Evolutionary conservation across 2,113 vertebrate genomes (phyloP).

Genomic region (Chionomys nivalis): DNA sequence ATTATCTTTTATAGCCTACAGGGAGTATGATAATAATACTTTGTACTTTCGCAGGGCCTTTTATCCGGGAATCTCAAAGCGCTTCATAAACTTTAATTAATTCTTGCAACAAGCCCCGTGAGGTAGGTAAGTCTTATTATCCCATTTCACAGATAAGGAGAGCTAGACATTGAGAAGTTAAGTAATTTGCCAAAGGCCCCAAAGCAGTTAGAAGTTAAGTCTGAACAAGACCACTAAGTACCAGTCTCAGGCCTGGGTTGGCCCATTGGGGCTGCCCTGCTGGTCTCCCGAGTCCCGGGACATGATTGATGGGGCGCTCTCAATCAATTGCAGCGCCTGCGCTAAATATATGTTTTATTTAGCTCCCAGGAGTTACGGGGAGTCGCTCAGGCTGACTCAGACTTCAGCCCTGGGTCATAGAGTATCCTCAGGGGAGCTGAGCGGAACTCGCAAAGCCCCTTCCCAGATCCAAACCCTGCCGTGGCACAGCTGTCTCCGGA

Average conservation of each 20-base stretch:
- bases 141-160: conserved; percentile 80
- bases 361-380: conserved; percentile 8
- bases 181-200: conserved; percentile 74
- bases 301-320: background rate
- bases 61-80: conserved; percentile 80
- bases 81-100: conserved; percentile 82
- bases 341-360: conserved; percentile 20
- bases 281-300: background rate
- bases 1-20: conserved; percentile 77
- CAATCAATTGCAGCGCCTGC: accelerated
- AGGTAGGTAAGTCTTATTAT: conserved; percentile 78
- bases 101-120: conserved; percentile 80
- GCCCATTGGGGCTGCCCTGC: background rate
- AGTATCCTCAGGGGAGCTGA: conserved; percentile 74
- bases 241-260: background rate
- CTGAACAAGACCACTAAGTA: conserved; percentile 66
- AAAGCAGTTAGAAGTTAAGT: conserved; percentile 69
- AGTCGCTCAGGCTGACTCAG: conserved; percentile 80
- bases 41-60: conserved; percentile 69
- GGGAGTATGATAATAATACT: conserved; percentile 78
- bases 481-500: background rate
- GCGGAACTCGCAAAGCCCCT: conserved; percentile 76
- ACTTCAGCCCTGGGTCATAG: conserved; percentile 77
- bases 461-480: conserved; percentile 58
- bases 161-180: conserved; percentile 68